These are phyloP conservation scores for Cephus spinipes DNA, from an alignment of 2,888 invertebrate genomes.

Conservation along the genomic window DNA sequence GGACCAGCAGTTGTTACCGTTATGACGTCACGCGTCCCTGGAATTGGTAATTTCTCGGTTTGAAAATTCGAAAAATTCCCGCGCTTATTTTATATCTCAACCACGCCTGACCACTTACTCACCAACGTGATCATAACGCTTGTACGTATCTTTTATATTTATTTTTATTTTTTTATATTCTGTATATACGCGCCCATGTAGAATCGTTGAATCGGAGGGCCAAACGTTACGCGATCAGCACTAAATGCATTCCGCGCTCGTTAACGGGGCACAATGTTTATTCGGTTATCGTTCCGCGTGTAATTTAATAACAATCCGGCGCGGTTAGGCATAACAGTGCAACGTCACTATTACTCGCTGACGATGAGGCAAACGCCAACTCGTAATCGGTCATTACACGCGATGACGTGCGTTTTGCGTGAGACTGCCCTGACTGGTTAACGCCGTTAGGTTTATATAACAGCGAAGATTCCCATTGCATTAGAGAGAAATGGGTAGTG, in stretches of 20 bases:
- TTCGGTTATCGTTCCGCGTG: constrained; percentile 61
- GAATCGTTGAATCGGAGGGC: not conserved
- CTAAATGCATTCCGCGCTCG: constrained; percentile 50
- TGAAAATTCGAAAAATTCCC: too few relatives aligned
- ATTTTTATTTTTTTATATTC: not conserved
- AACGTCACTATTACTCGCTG: constrained; percentile 49
- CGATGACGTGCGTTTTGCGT: constrained; percentile 64
- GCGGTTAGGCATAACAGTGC: constrained; percentile 57
- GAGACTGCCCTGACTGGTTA: constrained; percentile 27
- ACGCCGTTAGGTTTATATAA: not conserved
- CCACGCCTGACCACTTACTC: too few relatives aligned
- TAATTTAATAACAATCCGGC: constrained; percentile 64
- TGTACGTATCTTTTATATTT: too few relatives aligned
- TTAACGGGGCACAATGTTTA: constrained; percentile 62
- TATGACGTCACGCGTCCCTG: too few relatives aligned
- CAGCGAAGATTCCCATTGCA: not conserved
- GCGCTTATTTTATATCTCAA: too few relatives aligned
- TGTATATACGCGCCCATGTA: constrained; percentile 2
- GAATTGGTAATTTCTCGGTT: not conserved
- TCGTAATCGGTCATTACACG: constrained; percentile 65
- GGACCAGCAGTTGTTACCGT: too few relatives aligned
- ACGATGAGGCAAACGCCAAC: constrained; percentile 22
- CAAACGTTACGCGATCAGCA: not conserved
- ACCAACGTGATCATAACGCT: not conserved
- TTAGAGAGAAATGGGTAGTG: not conserved